Evolutionary conservation across 2,113 vertebrate genomes (phyloP).

Genomic region (Caretta caretta): DNA sequence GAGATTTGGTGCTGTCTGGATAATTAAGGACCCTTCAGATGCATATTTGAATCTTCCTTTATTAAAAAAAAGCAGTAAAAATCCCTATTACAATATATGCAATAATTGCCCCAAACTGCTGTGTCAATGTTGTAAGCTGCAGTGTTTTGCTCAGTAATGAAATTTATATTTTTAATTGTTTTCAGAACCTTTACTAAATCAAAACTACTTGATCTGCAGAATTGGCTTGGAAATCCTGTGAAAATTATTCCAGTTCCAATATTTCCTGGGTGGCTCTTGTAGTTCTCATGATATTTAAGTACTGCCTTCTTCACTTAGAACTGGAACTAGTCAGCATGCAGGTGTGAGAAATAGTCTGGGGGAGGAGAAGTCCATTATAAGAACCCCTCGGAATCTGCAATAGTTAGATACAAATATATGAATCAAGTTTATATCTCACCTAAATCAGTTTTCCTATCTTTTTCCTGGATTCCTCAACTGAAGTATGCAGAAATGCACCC

Average conservation of each 20-base stretch:
- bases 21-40: not conserved
- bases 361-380: fast-evolving
- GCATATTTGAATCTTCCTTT: not conserved
- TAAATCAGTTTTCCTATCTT: not conserved
- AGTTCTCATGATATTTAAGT: not conserved
- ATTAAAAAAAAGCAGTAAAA: not conserved
- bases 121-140: not conserved
- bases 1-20: not conserved
- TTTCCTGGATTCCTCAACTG: not conserved
- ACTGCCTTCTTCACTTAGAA: not conserved
- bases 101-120: not conserved
- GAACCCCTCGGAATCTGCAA: not conserved
- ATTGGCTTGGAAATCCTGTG: not conserved
- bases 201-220: not conserved
- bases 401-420: not conserved
- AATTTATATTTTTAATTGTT: not conserved
- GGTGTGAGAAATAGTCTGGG: not conserved
- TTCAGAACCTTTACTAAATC: not conserved
- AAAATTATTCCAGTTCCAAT: not conserved
- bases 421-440: not conserved
- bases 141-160: not conserved
- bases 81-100: not conserved
- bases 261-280: not conserved
- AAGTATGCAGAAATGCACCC: not conserved
- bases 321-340: not conserved